Evolutionary conservation across 2,113 vertebrate genomes (phyloP).

Genomic region (Murina feae): DNA sequence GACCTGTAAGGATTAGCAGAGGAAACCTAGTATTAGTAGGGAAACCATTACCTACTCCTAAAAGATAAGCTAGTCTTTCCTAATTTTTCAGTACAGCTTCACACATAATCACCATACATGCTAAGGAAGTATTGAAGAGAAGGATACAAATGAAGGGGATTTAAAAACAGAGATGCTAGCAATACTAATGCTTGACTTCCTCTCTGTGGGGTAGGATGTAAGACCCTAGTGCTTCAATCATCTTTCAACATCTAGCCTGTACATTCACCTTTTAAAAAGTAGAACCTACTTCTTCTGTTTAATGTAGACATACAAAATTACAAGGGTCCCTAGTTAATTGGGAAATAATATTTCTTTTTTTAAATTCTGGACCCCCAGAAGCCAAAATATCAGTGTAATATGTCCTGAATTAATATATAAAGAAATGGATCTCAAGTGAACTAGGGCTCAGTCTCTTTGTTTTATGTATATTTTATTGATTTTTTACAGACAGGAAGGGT

Average conservation of each 20-base stretch:
- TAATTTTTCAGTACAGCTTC: slow-evolving; percentile 73
- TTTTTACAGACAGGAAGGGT: too few relatives aligned
- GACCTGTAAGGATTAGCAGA: slow-evolving; percentile 66
- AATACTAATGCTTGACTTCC: slow-evolving; percentile 66
- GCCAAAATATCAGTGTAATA: background rate
- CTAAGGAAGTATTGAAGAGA: background rate
- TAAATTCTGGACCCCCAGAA: background rate
- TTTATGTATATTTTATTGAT: too few relatives aligned
- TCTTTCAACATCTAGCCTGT: background rate
- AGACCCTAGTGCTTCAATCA: background rate
- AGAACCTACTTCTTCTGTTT: background rate
- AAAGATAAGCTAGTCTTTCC: slow-evolving; percentile 71
- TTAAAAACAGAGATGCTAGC: background rate
- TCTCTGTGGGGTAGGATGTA: slow-evolving; percentile 23
- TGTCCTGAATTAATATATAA: background rate
- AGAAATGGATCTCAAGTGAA: background rate
- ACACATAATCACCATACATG: slow-evolving; percentile 62
- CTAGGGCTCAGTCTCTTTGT: background rate
- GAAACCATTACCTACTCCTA: slow-evolving; percentile 67
- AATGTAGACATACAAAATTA: background rate
- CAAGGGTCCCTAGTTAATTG: background rate
- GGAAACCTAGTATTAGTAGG: slow-evolving; percentile 60
- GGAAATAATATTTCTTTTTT: background rate
- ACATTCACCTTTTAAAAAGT: background rate
- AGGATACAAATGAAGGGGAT: background rate